Evolutionary conservation across 2,113 vertebrate species (phyloP).

Genomic region (Sardina pilchardus): DNA sequence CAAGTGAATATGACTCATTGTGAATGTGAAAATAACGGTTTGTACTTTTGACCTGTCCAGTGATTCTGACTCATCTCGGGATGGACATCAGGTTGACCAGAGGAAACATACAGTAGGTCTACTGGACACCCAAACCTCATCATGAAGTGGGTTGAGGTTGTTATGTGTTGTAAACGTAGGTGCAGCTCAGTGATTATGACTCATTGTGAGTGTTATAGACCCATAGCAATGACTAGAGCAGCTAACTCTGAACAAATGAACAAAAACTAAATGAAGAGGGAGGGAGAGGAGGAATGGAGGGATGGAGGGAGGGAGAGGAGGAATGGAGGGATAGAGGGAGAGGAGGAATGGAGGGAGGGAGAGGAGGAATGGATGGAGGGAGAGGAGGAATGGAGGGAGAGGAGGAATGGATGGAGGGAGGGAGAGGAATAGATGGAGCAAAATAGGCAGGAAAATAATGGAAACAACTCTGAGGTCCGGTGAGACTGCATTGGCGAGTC

Average conservation of each 20-base stretch:
- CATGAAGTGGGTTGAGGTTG: neutral
- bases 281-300: neutral
- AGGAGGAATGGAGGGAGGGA: neutral
- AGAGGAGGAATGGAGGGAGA: neutral
- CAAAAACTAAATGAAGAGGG: neutral
- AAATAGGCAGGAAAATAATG: neutral
- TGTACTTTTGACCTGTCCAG: too few species aligned
- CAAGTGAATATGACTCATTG: too few species aligned
- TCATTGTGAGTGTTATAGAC: neutral
- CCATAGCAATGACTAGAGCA: neutral
- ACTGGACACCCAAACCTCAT: too few species aligned
- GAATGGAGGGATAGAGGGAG: too few species aligned
- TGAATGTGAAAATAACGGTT: too few species aligned
- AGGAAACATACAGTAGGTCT: neutral
- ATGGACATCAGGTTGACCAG: neutral
- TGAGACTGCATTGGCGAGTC: neutral
- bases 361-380: too few species aligned
- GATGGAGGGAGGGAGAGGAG: neutral
- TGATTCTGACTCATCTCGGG: too few species aligned
- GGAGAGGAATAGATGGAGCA: neutral
- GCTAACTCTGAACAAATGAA: neutral
- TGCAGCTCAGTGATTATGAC: neutral
- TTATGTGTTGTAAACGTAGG: neutral
- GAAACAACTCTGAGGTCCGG: neutral
- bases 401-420: too few species aligned